Evolutionary conservation across 2,113 vertebrate species (phyloP), one percentile per base, ranked within the genome.

Genomic region (Thamnophis sirtalis): DNA sequence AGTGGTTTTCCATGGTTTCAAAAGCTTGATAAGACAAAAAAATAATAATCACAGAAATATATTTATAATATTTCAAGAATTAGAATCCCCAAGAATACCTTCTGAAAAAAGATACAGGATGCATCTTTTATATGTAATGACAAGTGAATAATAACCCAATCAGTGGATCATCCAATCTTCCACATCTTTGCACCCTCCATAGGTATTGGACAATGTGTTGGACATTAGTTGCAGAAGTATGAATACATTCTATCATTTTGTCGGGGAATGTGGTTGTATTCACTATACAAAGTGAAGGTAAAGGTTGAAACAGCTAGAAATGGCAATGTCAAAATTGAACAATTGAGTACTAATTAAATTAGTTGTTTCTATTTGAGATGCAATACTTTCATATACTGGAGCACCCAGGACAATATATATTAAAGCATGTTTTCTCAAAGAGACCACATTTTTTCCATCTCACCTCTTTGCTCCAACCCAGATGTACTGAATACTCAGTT

Each of bases 1-100:
- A 95, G 94, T 80, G 93, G 96, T 96, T 63, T 89, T 92, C 96
- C 97, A 97, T 94, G 97, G 94, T 94, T 97, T 97, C 95, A 95
- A 97, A 97, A 97, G 97, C 98, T 98, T 96, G 92, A 91, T 0
- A 13, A 93, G 92, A 96, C 54, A 96, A 58, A 93, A 26, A 91
- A 26, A 3, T 4, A 54, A 54, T 17, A 91, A 21, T 33, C 2
- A 33, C 24, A 91, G 3, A 90, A 3, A 73, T 53, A 84, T 89
- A 13, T 54, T 96, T 90, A 96, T 80, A 80, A 80, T 80, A 38
- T 43, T 80, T 80, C 33, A 80, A 80, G 73, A 80, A 80, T 43
- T 80, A 33, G 63, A 33, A 17, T 80, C 17, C 26, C n/a, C n/a
- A 53, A 63, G 3, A 84, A 58, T 9, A 11, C 17, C 28, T 15